These are phyloP conservation scores for Ceuthmochares aereus DNA, from an alignment of 2,113 vertebrate genomes.

Conservation along the genomic window DNA sequence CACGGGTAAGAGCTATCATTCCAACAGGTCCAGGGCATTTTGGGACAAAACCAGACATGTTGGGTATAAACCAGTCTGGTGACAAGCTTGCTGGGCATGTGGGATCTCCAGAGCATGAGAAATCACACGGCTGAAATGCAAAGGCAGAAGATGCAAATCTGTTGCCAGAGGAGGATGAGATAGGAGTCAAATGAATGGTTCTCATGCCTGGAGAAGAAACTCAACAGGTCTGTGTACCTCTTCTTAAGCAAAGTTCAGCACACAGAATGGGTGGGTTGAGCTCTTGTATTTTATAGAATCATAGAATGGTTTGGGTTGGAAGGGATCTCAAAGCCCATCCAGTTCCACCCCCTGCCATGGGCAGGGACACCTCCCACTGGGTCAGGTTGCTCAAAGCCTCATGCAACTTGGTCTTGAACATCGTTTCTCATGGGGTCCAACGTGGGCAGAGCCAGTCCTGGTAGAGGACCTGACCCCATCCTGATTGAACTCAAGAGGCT, in stretches of 20 bases:
- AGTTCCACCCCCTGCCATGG: no score
- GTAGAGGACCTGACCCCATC: neutral
- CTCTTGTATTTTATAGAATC: rapidly evolving
- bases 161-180: neutral
- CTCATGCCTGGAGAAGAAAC: neutral
- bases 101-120: neutral
- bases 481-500: neutral
- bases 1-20: neutral
- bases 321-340: no score
- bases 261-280: neutral
- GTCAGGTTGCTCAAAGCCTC: no score
- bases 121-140: neutral
- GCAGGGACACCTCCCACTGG: no score
- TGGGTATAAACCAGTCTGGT: constrained; percentile 30
- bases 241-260: neutral
- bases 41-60: neutral
- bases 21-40: neutral
- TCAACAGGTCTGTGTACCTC: neutral
- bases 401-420: no score
- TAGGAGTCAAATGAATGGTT: neutral
- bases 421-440: neutral
- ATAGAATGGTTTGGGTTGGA: no score
- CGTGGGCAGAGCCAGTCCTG: rapidly evolving
- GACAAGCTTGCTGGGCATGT: neutral
- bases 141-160: constrained; percentile 41